Conservation (phyloP, 2,888 invertebrate species). For the Myopa tessellatipennis region DNA sequence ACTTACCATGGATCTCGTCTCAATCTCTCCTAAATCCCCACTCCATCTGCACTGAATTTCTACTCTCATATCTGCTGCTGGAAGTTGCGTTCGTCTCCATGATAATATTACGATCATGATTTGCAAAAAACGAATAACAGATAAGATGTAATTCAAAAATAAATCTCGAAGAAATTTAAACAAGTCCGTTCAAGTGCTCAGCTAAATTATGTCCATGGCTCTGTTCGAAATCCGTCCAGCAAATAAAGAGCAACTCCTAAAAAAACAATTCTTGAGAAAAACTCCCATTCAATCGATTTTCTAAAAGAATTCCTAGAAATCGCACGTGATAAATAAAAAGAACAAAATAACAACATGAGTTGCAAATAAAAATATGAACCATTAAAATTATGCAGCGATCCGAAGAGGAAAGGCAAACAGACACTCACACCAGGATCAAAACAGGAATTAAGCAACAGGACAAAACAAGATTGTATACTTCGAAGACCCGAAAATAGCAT, state of each 20-base stretch:
- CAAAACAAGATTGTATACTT: neutral
- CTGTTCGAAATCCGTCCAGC: too few species aligned
- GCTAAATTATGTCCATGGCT: too few species aligned
- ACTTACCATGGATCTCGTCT: too few species aligned
- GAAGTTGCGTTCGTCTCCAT: too few species aligned
- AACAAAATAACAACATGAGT: neutral
- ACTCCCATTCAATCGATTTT: neutral
- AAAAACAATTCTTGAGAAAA: neutral
- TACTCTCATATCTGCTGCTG: too few species aligned
- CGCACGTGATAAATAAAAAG: neutral
- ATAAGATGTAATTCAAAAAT: too few species aligned
- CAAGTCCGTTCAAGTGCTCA: too few species aligned
- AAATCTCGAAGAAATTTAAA: too few species aligned
- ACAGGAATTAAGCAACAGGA: neutral
- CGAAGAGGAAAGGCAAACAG: neutral
- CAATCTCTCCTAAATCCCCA: too few species aligned
- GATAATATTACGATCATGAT: too few species aligned
- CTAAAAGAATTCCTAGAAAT: neutral
- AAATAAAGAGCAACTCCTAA: neutral
- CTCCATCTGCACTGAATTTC: too few species aligned
- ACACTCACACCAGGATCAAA: neutral
- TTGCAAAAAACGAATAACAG: too few species aligned
- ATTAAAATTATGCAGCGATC: slow-evolving; percentile 17
- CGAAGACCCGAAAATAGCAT: neutral
- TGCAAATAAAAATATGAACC: slow-evolving; percentile 10